A percentile compares a stretch with the other conserved stretches of the same genome.
Evolutionary conservation across 2,888 invertebrate species (phyloP).

Genomic region (Stictocephala bisonia): DNA sequence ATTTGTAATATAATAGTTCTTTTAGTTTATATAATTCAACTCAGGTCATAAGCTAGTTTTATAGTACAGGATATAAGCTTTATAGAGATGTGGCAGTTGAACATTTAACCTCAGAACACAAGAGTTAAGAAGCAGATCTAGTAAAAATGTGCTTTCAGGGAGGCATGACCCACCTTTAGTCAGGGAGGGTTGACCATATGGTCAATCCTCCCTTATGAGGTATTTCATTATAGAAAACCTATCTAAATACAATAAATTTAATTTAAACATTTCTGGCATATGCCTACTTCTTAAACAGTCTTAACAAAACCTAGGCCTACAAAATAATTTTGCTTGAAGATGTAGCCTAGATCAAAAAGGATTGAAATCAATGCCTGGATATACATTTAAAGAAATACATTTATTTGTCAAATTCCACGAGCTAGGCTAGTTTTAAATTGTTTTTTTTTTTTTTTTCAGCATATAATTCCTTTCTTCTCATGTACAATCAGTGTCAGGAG

Average conservation of each 20-base stretch:
- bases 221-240: no score
- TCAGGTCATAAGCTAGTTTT: background rate
- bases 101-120: constrained; percentile 4
- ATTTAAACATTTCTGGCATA: background rate
- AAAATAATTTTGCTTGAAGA: no score
- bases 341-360: no score
- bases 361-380: no score
- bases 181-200: constrained; percentile 9
- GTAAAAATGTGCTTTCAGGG: constrained; percentile 13
- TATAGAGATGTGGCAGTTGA: background rate
- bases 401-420: no score
- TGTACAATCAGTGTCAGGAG: no score
- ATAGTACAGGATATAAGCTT: background rate
- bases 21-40: background rate
- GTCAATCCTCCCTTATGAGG: background rate
- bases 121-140: background rate
- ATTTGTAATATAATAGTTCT: background rate
- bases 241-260: background rate
- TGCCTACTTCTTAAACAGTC: background rate
- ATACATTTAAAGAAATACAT: no score
- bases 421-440: no score
- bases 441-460: no score
- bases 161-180: background rate
- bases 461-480: no score
- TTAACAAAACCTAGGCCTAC: background rate